Percentiles rank a stretch among this genome's conserved stretches.
phyloP scores from a whole-genome alignment of 2,113 vertebrate genomes.

The Delphinus delphis region DNA sequence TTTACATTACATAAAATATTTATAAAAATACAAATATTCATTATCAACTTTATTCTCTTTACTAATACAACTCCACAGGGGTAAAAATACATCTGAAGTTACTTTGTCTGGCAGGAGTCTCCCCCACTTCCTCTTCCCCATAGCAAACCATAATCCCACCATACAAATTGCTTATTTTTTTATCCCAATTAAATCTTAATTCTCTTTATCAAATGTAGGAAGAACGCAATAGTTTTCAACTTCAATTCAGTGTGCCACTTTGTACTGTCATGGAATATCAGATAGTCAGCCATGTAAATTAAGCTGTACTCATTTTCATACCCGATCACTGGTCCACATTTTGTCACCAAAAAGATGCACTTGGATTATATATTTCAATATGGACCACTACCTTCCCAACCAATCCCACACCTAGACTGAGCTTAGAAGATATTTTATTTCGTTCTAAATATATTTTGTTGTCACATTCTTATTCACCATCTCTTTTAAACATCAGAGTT shows the following conservation, averaged over 20 bases:
- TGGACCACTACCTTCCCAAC: not conserved
- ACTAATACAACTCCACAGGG: not conserved
- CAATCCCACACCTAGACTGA: not conserved
- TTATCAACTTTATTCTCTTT: slow-evolving; percentile 15
- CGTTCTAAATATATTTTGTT: not conserved
- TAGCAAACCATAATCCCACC: not conserved
- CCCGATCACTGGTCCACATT: not conserved
- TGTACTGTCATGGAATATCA: not conserved
- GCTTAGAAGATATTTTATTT: not conserved
- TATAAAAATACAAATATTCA: slow-evolving; percentile 10
- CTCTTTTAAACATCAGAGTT: not conserved
- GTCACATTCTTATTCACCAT: not conserved
- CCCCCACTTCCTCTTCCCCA: not conserved
- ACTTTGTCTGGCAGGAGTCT: not conserved
- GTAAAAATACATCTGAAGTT: not conserved
- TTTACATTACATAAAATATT: not conserved
- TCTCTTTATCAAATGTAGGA: not conserved
- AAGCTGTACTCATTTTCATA: not conserved
- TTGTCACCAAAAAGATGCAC: not conserved
- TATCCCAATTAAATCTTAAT: not conserved
- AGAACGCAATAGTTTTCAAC: not conserved
- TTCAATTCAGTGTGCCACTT: not conserved
- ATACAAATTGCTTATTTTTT: not conserved
- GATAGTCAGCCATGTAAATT: not conserved
- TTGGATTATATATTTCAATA: not conserved